Evolutionary conservation across 2,113 vertebrate genomes (phyloP).

Genomic region (Chaetura pelagica): DNA sequence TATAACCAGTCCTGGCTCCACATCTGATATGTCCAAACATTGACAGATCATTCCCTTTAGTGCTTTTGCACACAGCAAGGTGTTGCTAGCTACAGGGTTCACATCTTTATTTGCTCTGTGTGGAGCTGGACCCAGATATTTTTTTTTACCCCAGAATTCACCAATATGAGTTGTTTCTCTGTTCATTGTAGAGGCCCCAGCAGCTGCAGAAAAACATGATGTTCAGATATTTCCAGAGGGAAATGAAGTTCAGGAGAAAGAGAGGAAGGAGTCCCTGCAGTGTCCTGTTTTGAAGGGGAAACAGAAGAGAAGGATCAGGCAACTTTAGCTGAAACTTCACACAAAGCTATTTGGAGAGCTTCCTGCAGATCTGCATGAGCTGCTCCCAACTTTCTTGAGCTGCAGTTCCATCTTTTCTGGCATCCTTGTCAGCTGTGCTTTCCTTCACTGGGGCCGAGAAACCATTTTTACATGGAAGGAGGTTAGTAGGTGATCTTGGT

Average conservation of each 20-base stretch:
- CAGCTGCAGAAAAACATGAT: not conserved
- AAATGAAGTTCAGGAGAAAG: not conserved
- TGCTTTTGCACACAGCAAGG: not conserved
- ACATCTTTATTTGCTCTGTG: not conserved
- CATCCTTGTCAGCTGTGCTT: rapidly evolving
- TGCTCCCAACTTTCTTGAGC: not conserved
- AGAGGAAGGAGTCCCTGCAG: not conserved
- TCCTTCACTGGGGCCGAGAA: not conserved
- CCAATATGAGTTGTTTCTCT: not conserved
- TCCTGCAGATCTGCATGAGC: not conserved
- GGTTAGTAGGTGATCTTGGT: not conserved
- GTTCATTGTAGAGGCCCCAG: not conserved
- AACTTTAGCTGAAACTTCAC: not conserved
- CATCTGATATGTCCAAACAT: not conserved
- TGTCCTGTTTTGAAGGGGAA: not conserved
- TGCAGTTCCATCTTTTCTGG: not conserved
- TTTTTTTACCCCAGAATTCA: not conserved
- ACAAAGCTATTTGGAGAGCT: not conserved
- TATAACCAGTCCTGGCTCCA: not conserved
- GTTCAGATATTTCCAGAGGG: not conserved
- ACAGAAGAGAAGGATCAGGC: not conserved
- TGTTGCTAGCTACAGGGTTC: not conserved
- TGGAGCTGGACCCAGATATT: not conserved
- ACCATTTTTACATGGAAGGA: not conserved
- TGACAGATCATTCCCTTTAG: not conserved